Conservation (phyloP, 1,140 invertebrate species). For the Drosophila dunni region DNA sequence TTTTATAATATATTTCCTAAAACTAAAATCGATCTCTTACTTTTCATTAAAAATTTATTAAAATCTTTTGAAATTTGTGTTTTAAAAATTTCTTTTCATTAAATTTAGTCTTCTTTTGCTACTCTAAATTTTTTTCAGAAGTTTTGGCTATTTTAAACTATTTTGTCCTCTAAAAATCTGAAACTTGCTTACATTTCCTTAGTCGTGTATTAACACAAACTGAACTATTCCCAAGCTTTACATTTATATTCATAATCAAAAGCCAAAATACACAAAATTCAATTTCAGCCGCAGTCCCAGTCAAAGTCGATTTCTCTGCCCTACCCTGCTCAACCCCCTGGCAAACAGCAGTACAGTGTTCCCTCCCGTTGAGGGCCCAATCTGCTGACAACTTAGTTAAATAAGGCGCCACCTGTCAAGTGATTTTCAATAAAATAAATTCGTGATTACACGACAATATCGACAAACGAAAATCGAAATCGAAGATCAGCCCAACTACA, state of each 20-base stretch:
- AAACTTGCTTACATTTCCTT: not conserved
- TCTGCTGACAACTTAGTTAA: conserved; percentile 79
- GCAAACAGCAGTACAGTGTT: not conserved
- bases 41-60: no score
- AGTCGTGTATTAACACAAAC: not conserved
- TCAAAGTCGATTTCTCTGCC: not conserved
- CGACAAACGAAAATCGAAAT: conserved; percentile 74
- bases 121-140: not conserved
- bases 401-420: conserved; percentile 84
- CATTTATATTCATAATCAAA: conserved; percentile 39
- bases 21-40: no score
- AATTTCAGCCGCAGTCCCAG: not conserved
- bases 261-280: conserved; percentile 5
- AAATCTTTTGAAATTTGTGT: no score
- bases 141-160: not conserved
- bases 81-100: no score
- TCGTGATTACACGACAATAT: conserved; percentile 84
- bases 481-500: conserved; percentile 61
- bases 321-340: not conserved
- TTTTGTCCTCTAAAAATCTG: not conserved
- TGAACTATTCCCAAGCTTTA: not conserved
- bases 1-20: no score
- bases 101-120: no score
- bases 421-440: conserved; percentile 84
- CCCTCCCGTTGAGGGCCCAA: conserved; percentile 10